Conservation (phyloP, 2,113 vertebrate species). For the Laterallus jamaicensis region DNA sequence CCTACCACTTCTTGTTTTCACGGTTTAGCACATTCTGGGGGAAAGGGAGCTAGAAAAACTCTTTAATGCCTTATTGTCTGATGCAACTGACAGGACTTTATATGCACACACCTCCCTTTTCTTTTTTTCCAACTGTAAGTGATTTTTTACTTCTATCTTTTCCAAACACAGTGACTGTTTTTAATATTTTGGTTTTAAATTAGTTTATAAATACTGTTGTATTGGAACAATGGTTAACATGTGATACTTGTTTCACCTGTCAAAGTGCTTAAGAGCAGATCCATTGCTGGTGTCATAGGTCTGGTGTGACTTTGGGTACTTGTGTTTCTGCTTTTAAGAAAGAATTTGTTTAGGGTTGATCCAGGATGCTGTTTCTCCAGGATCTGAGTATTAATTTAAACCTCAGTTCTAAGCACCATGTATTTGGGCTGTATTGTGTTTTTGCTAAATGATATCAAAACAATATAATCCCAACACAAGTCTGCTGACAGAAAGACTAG, state of each 20-base stretch:
- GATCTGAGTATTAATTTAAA: neutral
- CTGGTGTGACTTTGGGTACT: neutral
- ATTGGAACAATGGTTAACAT: neutral
- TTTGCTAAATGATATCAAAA: neutral
- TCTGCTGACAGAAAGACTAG: neutral
- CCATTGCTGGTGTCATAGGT: fast-evolving
- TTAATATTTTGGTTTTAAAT: neutral
- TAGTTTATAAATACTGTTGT: neutral
- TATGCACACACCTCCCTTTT: neutral
- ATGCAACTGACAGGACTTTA: neutral
- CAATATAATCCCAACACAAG: neutral
- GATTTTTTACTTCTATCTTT: neutral
- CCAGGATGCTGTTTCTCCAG: neutral
- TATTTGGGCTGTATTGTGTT: neutral
- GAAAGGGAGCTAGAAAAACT: neutral
- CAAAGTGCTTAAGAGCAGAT: neutral
- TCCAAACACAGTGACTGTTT: neutral
- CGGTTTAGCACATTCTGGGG: neutral
- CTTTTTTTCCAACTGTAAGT: neutral
- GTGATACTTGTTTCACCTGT: neutral
- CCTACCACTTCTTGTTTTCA: neutral
- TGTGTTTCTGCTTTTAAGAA: neutral
- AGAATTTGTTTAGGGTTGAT: neutral
- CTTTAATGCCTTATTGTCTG: neutral
- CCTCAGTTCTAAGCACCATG: neutral